Base-by-base conservation (phyloP, 2,888 invertebrate species). In the Chymomyza procnemis region DNA sequence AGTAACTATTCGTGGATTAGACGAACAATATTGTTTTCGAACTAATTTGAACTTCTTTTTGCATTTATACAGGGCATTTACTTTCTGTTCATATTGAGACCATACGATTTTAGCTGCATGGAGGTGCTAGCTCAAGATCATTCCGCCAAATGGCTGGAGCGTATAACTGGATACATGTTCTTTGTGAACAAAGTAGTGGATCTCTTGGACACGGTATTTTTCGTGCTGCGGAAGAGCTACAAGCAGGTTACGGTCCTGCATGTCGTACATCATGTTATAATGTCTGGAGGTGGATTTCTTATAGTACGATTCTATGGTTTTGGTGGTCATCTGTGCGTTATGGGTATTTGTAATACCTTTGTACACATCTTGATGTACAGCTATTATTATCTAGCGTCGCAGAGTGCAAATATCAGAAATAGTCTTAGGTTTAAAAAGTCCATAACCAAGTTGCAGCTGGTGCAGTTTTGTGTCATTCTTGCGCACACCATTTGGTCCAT, bases 351-450 rank as follows among this genome's bases (percentile, higher is more conserved):
- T 60, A 96, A 96, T 88, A 92, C 93, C 0, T 93, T 95, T 69
- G 95, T 96, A 0, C 96, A 96, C 84, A 88, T 93, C 3, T 89
- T 96, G 46, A 96, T 96, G 96, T 96, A 96, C 88, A 91, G 92
- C 0, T 95, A 96, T 89, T 96, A 96, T 88, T 92, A 96, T 4
- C 81, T 95, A 70, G 93, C 95, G 0, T 95, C 95, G 0, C 91
- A 94, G 67, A 92, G 94, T 55, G 95, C 95, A 0, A 92, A 92
- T 58, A 93, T 94, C 85, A 95, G 94, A 82, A 92, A 94, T 66
- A 94, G 93, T 68, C 88, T 94, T 0, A 95, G 95, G 94, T 95
- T 95, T 94, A 96, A 96, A 89, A 95, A 95, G 78, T 92, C 95
- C 82, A 94, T 96, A 74, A 96, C 96, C 0, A 95, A 94, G 80